Percentiles rank a stretch among this genome's conserved stretches.
Conservation (phyloP, 2,113 vertebrate genomes). For the Morone chrysops region DNA sequence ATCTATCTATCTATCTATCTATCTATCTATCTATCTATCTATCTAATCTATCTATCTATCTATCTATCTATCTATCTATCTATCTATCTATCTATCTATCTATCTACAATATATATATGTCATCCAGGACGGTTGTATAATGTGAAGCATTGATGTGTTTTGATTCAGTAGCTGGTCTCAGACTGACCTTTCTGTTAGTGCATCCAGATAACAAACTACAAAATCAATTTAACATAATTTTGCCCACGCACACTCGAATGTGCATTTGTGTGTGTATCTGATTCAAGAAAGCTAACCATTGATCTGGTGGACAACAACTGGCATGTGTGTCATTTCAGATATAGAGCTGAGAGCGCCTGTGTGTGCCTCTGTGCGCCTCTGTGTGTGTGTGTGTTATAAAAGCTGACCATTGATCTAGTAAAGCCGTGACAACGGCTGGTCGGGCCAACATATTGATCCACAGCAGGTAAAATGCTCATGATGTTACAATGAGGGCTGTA, state of each 20-base stretch:
- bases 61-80: no score
- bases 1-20: not conserved
- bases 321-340: slow-evolving; percentile 24
- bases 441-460: slow-evolving; percentile 60
- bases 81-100: not conserved
- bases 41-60: no score
- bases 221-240: slow-evolving; percentile 73
- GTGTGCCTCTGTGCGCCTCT: no score
- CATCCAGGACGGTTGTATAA: slow-evolving; percentile 14
- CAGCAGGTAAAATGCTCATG: slow-evolving; percentile 58
- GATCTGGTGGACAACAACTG: slow-evolving; percentile 49
- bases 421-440: slow-evolving; percentile 29
- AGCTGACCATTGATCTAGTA: slow-evolving; percentile 59
- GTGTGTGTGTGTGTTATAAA: slow-evolving; percentile 42
- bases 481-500: slow-evolving; percentile 18
- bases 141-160: slow-evolving; percentile 41
- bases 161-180: slow-evolving; percentile 48
- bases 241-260: slow-evolving; percentile 32
- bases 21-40: slow-evolving; percentile 2
- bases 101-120: not conserved
- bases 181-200: slow-evolving; percentile 67
- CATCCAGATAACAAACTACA: slow-evolving; percentile 63
- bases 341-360: not conserved
- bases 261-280: slow-evolving; percentile 32
- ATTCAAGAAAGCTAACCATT: slow-evolving; percentile 50